Conservation (phyloP, 1,140 invertebrate genomes). For the Trichonephila inaurata region DNA sequence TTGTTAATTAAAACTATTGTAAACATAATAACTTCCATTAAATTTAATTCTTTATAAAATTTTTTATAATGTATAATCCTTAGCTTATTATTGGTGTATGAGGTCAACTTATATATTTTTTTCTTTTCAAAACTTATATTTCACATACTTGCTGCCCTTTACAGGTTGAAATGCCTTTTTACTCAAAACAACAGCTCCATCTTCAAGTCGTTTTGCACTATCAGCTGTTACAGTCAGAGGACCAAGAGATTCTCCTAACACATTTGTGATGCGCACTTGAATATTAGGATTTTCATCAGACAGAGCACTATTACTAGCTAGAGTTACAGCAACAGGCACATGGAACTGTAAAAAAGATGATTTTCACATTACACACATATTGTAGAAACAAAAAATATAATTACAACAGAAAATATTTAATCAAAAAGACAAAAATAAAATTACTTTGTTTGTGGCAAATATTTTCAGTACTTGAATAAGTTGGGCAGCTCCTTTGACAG, state of each 20-base stretch:
- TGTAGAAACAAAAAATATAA: too few relatives aligned
- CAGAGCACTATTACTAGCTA: constrained; percentile 87
- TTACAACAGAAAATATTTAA: neutral
- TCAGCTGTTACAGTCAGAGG: constrained; percentile 87
- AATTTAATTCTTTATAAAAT: too few relatives aligned
- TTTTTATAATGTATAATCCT: too few relatives aligned
- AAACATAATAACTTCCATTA: too few relatives aligned
- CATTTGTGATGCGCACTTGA: constrained; percentile 88
- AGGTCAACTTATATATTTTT: too few relatives aligned
- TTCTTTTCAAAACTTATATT: too few relatives aligned
- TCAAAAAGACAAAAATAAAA: constrained; percentile 13
- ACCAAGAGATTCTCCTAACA: constrained; percentile 89
- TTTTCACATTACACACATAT: neutral
- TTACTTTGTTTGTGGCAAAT: constrained; percentile 86
- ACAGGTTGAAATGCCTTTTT: constrained; percentile 84
- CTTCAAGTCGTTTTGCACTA: constrained; percentile 87
- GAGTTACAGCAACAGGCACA: constrained; percentile 88
- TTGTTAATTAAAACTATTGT: too few relatives aligned
- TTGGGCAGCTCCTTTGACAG: constrained; percentile 89
- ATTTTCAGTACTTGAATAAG: constrained; percentile 89
- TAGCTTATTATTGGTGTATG: too few relatives aligned
- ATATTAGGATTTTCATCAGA: constrained; percentile 87
- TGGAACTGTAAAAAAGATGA: constrained; percentile 81
- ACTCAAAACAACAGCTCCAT: constrained; percentile 89
- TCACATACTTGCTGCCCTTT: constrained; percentile 83